These are phyloP conservation scores for Ficedula albicollis DNA, from an alignment of 2,797 vertebrate genomes.

Conservation along the genomic window DNA sequence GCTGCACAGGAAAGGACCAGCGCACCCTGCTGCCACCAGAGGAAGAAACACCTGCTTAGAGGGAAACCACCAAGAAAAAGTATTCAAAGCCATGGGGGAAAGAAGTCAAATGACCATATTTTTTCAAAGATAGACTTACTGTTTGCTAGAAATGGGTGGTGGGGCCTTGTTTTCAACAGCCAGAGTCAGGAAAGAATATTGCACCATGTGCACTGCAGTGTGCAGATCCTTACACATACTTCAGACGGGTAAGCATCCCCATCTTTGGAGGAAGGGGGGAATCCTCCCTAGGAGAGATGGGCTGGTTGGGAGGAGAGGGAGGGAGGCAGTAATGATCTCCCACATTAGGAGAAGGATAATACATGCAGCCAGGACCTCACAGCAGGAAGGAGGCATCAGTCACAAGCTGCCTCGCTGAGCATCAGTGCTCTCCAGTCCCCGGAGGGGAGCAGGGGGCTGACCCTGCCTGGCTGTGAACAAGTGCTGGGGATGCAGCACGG, in stretches of 20 bases:
- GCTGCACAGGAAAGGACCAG: not conserved
- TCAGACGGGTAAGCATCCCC: not conserved
- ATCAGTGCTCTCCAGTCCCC: not conserved
- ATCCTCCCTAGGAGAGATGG: not conserved
- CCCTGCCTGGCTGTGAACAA: not conserved
- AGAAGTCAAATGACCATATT: not conserved
- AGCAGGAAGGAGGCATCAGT: not conserved
- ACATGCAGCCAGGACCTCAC: not conserved
- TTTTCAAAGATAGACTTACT: not conserved
- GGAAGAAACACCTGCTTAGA: not conserved
- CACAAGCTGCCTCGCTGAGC: not conserved
- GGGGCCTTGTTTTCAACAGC: not conserved
- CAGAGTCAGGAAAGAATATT: not conserved
- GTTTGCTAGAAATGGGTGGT: not conserved
- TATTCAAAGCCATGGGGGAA: not conserved
- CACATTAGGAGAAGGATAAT: not conserved
- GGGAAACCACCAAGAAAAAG: not conserved
- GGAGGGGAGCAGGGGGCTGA: not conserved
- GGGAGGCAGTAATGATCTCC: not conserved
- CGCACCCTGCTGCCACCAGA: rapidly evolving
- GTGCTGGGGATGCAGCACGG: not conserved
- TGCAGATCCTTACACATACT: not conserved
- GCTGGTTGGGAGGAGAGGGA: not conserved
- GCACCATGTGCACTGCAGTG: not conserved
- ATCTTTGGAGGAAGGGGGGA: not conserved